Evolutionary conservation across 2,113 vertebrate species (phyloP).

Genomic region (Phocoena sinus): DNA sequence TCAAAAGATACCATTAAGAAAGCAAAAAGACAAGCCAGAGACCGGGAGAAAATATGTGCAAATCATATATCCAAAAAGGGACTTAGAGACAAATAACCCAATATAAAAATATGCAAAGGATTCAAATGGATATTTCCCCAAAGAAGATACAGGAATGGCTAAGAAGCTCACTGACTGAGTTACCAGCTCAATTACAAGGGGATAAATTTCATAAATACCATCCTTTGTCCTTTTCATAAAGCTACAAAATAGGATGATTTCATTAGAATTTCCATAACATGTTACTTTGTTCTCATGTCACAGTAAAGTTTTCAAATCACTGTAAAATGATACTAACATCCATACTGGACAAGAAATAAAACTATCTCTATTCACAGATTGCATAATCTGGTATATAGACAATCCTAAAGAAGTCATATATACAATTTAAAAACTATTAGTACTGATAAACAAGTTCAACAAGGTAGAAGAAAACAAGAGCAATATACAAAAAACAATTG

Average conservation of each 20-base stretch:
- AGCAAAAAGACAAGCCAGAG: background rate
- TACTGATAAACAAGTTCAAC: background rate
- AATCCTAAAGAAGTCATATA: background rate
- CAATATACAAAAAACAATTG: background rate
- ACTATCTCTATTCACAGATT: background rate
- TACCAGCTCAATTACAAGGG: background rate
- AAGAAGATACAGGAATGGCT: background rate
- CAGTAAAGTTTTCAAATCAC: background rate
- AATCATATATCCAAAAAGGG: background rate
- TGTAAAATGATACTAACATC: background rate
- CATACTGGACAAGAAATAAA: constrained; percentile 29
- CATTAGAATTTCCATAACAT: background rate
- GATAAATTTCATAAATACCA: background rate
- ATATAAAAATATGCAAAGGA: background rate
- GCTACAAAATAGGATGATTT: background rate
- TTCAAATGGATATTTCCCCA: background rate
- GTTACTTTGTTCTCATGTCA: background rate
- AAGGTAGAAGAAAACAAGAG: background rate
- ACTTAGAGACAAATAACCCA: background rate
- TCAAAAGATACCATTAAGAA: background rate
- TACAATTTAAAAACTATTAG: background rate
- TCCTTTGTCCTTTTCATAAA: background rate
- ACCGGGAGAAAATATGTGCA: background rate
- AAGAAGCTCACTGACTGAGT: background rate
- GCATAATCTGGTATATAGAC: background rate